A percentile compares a stretch with the other conserved stretches of the same genome.
phyloP scores from a whole-genome alignment of 2,113 vertebrate species.

The Prionailurus viverrinus region DNA sequence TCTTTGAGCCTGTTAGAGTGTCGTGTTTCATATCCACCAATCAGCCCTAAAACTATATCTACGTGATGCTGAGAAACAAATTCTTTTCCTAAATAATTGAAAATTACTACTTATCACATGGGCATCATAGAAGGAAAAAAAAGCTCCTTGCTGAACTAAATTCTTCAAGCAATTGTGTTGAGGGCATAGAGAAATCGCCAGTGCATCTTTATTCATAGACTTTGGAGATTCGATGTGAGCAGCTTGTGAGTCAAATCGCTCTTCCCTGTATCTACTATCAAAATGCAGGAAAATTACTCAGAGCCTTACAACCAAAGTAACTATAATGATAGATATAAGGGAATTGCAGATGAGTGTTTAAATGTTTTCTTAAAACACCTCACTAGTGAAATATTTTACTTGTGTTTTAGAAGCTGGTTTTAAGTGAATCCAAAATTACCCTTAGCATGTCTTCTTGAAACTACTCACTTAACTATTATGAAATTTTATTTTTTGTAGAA shows the following conservation, averaged over 20 bases:
- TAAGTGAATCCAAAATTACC: conserved; percentile 73
- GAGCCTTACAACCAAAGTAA: not conserved
- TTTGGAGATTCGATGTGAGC: not conserved
- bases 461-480: conserved; percentile 52
- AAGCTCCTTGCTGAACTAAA: not conserved
- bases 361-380: conserved; percentile 59
- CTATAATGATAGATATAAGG: not conserved
- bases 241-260: not conserved
- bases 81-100: not conserved
- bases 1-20: not conserved
- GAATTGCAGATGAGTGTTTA: conserved; percentile 49
- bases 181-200: not conserved
- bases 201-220: not conserved
- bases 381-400: conserved; percentile 56
- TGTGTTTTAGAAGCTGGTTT: conserved; percentile 68
- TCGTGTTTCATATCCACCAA: not conserved
- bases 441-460: conserved; percentile 71
- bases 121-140: not conserved
- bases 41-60: not conserved
- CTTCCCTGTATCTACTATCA: not conserved
- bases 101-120: not conserved
- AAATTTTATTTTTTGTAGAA: conserved; percentile 71
- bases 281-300: not conserved
- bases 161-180: not conserved
- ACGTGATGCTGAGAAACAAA: not conserved